Percentiles rank a stretch among this genome's conserved stretches.
Evolutionary conservation across 2,888 invertebrate genomes (phyloP).

Genomic region (Cerastis rubricosa): DNA sequence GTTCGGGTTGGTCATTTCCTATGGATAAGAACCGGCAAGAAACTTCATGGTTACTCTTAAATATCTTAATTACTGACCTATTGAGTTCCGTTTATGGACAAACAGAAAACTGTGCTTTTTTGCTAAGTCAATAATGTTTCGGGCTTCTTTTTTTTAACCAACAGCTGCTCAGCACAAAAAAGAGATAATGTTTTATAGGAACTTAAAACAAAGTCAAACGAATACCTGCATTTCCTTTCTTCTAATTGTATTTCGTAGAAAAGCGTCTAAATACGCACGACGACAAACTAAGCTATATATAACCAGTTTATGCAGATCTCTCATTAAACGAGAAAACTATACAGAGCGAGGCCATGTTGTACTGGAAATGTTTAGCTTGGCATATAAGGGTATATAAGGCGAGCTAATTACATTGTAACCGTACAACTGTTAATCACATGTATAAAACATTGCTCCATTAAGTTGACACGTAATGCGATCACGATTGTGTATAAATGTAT

Average conservation of each 20-base stretch:
- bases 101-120: background rate
- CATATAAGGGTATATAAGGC: background rate
- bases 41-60: no score
- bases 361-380: no score
- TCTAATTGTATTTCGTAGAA: background rate
- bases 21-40: no score
- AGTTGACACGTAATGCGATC: slow-evolving; percentile 55
- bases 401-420: slow-evolving; percentile 14
- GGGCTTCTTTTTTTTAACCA: background rate
- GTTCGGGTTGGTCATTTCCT: no score
- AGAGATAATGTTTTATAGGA: background rate
- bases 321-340: no score
- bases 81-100: background rate
- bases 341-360: no score
- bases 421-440: slow-evolving; percentile 46
- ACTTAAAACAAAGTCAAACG: background rate
- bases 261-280: background rate
- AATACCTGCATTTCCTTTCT: background rate
- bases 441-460: slow-evolving; percentile 50
- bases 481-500: slow-evolving; percentile 51
- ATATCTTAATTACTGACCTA: background rate
- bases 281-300: no score
- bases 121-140: background rate
- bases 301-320: no score
- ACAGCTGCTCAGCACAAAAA: background rate